Evolutionary conservation across 2,113 vertebrate species (phyloP).

Genomic region (Okapia johnstoni): DNA sequence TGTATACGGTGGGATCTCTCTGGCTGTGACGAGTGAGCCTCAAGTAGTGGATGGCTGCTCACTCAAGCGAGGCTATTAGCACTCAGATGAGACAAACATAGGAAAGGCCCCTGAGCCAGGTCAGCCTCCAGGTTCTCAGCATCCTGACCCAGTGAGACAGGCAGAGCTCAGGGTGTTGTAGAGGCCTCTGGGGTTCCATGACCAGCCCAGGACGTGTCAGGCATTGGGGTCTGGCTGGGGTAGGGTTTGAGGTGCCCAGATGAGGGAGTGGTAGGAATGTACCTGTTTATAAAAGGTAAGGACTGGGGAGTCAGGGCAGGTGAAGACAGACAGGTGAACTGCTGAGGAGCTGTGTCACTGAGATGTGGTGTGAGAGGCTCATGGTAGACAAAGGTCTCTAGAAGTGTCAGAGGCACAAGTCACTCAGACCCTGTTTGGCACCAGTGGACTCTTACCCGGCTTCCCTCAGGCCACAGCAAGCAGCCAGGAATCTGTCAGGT

Average conservation of each 20-base stretch:
- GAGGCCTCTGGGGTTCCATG: background rate
- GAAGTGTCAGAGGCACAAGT: background rate
- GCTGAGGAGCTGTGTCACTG: too few species aligned
- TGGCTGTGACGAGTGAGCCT: background rate
- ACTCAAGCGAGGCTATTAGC: background rate
- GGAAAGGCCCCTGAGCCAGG: background rate
- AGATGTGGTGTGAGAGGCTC: background rate
- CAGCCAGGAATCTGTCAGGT: background rate
- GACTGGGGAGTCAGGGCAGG: background rate
- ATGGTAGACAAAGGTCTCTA: accelerated
- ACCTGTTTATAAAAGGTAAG: background rate
- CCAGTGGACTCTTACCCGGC: background rate
- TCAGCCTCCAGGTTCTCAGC: background rate
- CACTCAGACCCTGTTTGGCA: background rate
- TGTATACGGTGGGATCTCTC: background rate
- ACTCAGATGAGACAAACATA: background rate
- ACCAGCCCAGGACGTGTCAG: background rate
- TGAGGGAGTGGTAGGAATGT: background rate
- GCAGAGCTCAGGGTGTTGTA: background rate
- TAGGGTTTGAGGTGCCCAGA: background rate
- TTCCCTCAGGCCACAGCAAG: background rate
- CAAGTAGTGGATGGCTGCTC: background rate
- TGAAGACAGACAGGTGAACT: background rate
- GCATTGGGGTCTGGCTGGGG: background rate
- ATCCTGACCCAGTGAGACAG: background rate